Evolutionary conservation across 2,113 vertebrate species (phyloP).

Genomic region (Phalacrocorax aristotelis): DNA sequence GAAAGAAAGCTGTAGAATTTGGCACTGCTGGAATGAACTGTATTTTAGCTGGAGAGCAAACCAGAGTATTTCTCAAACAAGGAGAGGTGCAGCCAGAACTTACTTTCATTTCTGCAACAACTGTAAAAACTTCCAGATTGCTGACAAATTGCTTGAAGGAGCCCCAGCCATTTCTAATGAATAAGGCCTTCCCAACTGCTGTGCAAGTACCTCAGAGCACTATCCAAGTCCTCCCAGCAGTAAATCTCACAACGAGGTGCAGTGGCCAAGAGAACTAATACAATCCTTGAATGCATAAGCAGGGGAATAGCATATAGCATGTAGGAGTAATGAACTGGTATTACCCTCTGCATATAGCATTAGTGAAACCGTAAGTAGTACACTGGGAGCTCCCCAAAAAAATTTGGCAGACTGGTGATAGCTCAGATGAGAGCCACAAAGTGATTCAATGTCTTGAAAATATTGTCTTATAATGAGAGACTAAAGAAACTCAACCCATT

Average conservation of each 20-base stretch:
- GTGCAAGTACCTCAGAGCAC: neutral
- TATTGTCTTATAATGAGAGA: neutral
- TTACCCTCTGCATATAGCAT: neutral
- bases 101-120: neutral
- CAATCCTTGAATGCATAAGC: neutral
- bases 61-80: neutral
- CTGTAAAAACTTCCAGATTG: neutral
- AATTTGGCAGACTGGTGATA: neutral
- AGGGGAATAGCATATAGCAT: neutral
- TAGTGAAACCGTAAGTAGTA: neutral
- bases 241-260: neutral
- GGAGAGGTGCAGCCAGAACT: neutral
- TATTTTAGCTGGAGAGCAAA: constrained; percentile 19
- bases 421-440: constrained; percentile 22
- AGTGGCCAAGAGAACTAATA: neutral
- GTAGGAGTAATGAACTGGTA: neutral
- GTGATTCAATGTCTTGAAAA: constrained; percentile 4
- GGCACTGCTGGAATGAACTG: neutral
- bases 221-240: neutral
- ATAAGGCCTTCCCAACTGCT: neutral
- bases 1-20: neutral
- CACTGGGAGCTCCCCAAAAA: constrained; percentile 2
- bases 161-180: neutral
- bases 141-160: constrained; percentile 23
- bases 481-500: constrained; percentile 3